Evolutionary conservation across 1,140 invertebrate genomes (phyloP), one percentile per base, ranked within the genome.

Genomic region (Acyrthosiphon pisum): DNA sequence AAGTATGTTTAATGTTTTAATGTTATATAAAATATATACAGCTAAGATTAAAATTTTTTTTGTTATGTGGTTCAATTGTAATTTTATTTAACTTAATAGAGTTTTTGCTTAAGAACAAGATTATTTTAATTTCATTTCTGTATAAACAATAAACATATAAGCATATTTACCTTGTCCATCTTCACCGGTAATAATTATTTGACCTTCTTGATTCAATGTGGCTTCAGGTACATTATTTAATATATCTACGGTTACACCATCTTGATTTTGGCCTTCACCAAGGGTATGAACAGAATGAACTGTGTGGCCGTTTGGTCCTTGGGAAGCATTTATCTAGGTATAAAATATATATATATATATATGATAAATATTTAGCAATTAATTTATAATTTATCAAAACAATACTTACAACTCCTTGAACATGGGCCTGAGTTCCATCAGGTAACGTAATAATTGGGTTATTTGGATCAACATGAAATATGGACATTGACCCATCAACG

Each of bases 381-480:
- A 68, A 88, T 44, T 14, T 88, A 9, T 50, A 50, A 60, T 56
- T 23, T 46, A 18, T 18, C 2, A 44, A 88, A 56, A 93, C 37
- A 90, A 41, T 30, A 94, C 97, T 97, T 94, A 98, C 97, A 94
- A 99, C 97, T 93, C 97, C 97, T 95, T 98, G 97, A 84, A 99
- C 98, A 95, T 99, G 98, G 35, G 98, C 98, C 48, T 98, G 99
- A 93, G 98, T 99, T 91, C 99, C 99, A 95, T 99, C 99, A 4
- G 98, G 98, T 95, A 99, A 96, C 41, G 98, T 99, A 94, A 99
- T 99, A 94, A 99, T 98, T 56, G 98, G 98, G 95, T 98, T 98
- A 94, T 97, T 98, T 76, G 98, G 98, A 96, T 99, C 98, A 93
- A 99, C 98, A 95, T 99, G 98, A 94, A 99, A 99, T 91, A 99